Evolutionary conservation across 2,113 vertebrate genomes (phyloP), one percentile per base, ranked within the genome.

Genomic region (Channa maculata): DNA sequence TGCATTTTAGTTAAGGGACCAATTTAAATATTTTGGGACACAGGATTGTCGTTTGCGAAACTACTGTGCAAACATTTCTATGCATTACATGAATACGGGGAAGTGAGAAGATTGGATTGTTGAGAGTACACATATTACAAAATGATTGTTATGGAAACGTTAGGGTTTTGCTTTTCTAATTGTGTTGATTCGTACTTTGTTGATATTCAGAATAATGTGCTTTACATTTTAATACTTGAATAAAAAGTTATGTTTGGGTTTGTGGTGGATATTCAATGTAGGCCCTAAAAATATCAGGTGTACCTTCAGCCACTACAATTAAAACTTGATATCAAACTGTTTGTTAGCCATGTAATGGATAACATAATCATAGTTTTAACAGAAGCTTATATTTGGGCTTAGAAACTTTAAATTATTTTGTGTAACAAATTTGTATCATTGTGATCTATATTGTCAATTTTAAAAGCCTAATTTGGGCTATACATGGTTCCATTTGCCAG

Each of bases 211-310:
- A 92, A 92, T 73, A 85, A 88, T 92, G 93, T 94, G 91, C 92
- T 94, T 94, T 94, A 94, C 91, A 94, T 94, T 95, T 95, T 95
- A 94, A 95, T 95, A 95, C 94, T 94, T 94, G 93, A 95, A 95
- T 95, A 94, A 95, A 95, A 89, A 85, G 63, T 91, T 91, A 84
- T 90, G 91, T 95, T 95, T 89, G 78, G 85, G 82, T 87, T 80
- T 83, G 74, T 86, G 70, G 86, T 67, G 67, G 54, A 67, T 72
- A 75, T 77, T 92, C 12, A 76, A 15, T 83, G 39, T 61, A 44
- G 61, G 34, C 38, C 52, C 51, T 49, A 43, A 79, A 85, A 85
- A 69, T 85, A 87, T 44, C 48, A 59, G 59, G 41, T 62, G 49
- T 51, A 13, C 14, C 51, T 39, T 9, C 34, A 69, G 46, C 45